Evolutionary conservation across 1,140 invertebrate species (phyloP).

Genomic region (Hyles vespertilio): DNA sequence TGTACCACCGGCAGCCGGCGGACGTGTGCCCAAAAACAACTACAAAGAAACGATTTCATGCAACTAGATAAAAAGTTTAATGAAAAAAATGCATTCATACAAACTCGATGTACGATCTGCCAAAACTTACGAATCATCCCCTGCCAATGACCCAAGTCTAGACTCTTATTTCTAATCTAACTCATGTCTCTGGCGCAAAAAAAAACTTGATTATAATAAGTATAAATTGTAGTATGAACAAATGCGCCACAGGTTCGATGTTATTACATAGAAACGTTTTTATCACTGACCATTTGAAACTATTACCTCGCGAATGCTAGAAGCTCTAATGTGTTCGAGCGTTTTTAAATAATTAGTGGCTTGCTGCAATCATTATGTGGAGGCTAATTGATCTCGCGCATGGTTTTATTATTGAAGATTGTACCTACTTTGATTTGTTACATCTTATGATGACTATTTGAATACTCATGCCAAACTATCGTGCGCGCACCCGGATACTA

Average conservation of each 20-base stretch:
- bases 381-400: conserved; percentile 44
- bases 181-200: conserved; percentile 26
- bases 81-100: conserved; percentile 54
- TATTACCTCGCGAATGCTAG: conserved; percentile 36
- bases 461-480: not conserved
- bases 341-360: conserved; percentile 40
- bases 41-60: conserved; percentile 65
- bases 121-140: conserved; percentile 69
- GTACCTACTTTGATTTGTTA: not conserved
- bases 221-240: conserved; percentile 38
- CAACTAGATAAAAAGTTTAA: conserved; percentile 46
- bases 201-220: conserved; percentile 24
- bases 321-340: conserved; percentile 30
- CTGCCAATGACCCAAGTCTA: conserved; percentile 60
- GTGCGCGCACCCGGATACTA: not conserved
- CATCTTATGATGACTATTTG: too few species aligned
- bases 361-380: conserved; percentile 31
- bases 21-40: conserved; percentile 63
- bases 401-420: conserved; percentile 27
- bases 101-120: conserved; percentile 25
- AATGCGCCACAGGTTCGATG: conserved; percentile 35
- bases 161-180: conserved; percentile 31
- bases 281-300: conserved; percentile 35
- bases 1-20: conserved; percentile 55
- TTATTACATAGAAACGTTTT: conserved; percentile 39